Evolutionary conservation across 2,797 vertebrate species (phyloP).

Genomic region (Spheniscus humboldti): DNA sequence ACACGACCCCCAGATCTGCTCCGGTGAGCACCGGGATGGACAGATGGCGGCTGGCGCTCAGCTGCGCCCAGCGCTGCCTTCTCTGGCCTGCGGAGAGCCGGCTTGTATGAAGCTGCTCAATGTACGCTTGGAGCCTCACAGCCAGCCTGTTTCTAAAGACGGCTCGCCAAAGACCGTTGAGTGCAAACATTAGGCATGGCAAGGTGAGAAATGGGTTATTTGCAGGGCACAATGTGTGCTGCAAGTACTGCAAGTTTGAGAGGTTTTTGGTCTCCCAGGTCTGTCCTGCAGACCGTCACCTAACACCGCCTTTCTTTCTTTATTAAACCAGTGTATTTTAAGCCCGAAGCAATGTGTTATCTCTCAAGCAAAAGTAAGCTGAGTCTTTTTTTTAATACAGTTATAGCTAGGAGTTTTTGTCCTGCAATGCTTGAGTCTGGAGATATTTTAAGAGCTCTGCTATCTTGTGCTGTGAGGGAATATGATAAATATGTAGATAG

Average conservation of each 20-base stretch:
- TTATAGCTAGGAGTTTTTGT: not conserved
- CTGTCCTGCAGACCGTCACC: not conserved
- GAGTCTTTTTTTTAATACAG: not conserved
- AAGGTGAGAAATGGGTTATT: not conserved
- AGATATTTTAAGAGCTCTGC: constrained; percentile 34
- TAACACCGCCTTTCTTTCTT: not conserved
- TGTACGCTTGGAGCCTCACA: not conserved
- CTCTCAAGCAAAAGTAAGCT: not conserved
- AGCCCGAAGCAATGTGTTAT: not conserved
- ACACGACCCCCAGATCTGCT: not conserved
- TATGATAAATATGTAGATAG: constrained; percentile 16
- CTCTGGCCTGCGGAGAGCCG: not conserved
- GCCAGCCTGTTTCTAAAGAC: not conserved
- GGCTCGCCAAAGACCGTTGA: not conserved
- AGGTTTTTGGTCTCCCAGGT: not conserved
- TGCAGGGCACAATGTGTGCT: not conserved
- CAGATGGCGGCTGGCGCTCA: not conserved
- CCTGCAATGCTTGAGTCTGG: not conserved
- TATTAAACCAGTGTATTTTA: constrained; percentile 17
- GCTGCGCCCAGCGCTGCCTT: not conserved
- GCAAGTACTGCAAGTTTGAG: not conserved
- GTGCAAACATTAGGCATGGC: not conserved
- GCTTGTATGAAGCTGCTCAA: not conserved
- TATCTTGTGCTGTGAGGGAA: not conserved
- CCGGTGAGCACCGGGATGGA: not conserved